Evolutionary conservation across 2,797 vertebrate species (phyloP), one percentile per base, ranked within the genome.

Genomic region (Phyllotis vaccarum): DNA sequence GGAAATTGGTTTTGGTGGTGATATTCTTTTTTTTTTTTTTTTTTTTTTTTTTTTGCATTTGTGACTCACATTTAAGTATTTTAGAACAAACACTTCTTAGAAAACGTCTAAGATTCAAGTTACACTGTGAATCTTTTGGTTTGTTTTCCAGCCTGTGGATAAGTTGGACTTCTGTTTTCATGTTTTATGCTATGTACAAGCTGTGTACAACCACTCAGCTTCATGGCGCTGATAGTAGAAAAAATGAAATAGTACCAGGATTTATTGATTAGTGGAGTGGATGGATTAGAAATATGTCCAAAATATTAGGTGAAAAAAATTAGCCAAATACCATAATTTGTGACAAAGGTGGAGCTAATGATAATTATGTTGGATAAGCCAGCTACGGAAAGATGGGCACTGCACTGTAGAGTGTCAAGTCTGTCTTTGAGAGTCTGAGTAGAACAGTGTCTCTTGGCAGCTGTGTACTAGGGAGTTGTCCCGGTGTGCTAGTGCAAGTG

Each of bases 161-260:
- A 93, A 62, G 43, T 5, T 74, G 29, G 70, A 11, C 79, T 49
- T 94, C 80, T 75, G 31, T 68, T 96, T 96, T 82, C 29, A 90
- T 17, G 29, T 88, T 91, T 83, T 97, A 97, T 96, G 97, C 98
- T 98, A 97, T 97, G 97, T 98, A 10, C 29, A 76, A 22, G 86
- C 21, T 86, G 56, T 60, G 31, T 27, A 3, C 4, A 60, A 40
- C 19, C 34, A 56, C 12, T 10, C 19, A 80, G 11, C 6, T 60
- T 40, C 52, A 37, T 31, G 70, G 54, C 40, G 34, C 27, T 14
- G 34, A 52, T 19, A 52, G 58, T n/a, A 62, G 72, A 19, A 19
- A 66, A 76, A 9, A 58, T 29, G 37, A 74, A 58, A 34, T 2
- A 40, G 19, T 21, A 70, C 40, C 8, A 70, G 31, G 29, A 40